phyloP scores from a whole-genome alignment of 2,888 invertebrate genomes.

The Drosophila paranaensis region DNA sequence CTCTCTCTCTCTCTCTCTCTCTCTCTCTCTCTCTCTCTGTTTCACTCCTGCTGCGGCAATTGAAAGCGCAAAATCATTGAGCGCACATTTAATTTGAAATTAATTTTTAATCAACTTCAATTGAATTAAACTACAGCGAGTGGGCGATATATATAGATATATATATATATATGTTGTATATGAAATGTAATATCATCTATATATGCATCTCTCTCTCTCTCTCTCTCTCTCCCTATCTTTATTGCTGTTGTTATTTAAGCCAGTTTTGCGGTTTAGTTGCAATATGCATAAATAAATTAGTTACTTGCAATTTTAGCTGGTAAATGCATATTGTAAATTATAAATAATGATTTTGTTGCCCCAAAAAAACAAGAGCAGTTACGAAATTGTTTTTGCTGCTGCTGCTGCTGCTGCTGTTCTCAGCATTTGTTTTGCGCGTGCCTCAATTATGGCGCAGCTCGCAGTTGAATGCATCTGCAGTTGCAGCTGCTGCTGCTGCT shows the following conservation, averaged over 20 bases:
- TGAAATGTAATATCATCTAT: conserved; percentile 5
- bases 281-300: conserved; percentile 63
- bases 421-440: conserved; percentile 61
- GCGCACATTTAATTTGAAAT: conserved; percentile 74
- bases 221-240: not conserved
- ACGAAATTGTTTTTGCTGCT: conserved; percentile 7
- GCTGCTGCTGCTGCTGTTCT: conserved; percentile 14
- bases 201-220: not conserved
- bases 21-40: too few species aligned
- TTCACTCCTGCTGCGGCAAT: not conserved
- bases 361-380: conserved; percentile 2
- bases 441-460: conserved; percentile 64
- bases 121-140: conserved; percentile 67
- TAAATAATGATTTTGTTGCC: conserved; percentile 31
- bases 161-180: conserved; percentile 2
- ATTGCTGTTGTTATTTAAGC: not conserved
- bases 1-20: not conserved
- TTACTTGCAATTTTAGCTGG: conserved; percentile 55
- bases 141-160: not conserved
- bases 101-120: conserved; percentile 73
- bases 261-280: conserved; percentile 47
- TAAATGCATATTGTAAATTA: conserved; percentile 65
- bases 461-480: conserved; percentile 34
- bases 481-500: conserved; percentile 26
- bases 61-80: conserved; percentile 62